Conservation (phyloP, 2,797 vertebrate genomes). For the Thaleichthys pacificus region DNA sequence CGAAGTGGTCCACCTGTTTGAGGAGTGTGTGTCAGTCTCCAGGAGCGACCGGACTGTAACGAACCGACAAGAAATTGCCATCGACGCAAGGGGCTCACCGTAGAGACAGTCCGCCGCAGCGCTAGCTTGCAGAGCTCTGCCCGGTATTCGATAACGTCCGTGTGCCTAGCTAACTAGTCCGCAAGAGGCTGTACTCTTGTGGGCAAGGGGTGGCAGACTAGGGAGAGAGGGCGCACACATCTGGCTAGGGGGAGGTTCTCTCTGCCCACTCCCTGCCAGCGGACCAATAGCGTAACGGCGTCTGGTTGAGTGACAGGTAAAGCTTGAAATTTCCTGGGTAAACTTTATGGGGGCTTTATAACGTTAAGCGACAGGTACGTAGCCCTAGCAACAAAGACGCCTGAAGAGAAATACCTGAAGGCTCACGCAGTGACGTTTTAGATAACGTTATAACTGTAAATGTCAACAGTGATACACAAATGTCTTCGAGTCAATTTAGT, state of each 20-base stretch:
- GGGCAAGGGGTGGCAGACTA: constrained; percentile 24
- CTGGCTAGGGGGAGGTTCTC: constrained; percentile 35
- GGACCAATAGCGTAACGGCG: constrained; percentile 33
- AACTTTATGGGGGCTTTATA: too few relatives aligned
- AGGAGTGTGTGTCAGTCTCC: not conserved
- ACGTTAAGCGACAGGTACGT: too few relatives aligned
- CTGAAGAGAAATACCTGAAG: too few relatives aligned
- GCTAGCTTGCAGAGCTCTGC: constrained; percentile 13
- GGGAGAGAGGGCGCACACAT: constrained; percentile 29
- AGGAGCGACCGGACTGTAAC: not conserved
- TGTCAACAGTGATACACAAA: too few relatives aligned
- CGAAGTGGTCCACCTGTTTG: constrained; percentile 6
- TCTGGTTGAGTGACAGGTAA: constrained; percentile 29
- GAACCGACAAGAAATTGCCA: not conserved
- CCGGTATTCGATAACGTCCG: constrained; percentile 21
- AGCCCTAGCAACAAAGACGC: too few relatives aligned
- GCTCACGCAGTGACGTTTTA: too few relatives aligned
- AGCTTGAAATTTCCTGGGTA: too few relatives aligned
- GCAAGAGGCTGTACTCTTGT: constrained; percentile 21
- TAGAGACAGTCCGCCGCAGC: constrained; percentile 10
- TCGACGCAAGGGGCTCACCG: not conserved
- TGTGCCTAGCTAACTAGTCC: constrained; percentile 3
- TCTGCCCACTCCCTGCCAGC: constrained; percentile 14
- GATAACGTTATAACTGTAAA: too few relatives aligned
- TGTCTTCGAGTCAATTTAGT: not conserved